phyloP scores from a whole-genome alignment of 1,140 invertebrate genomes.

The Ectropis grisescens region DNA sequence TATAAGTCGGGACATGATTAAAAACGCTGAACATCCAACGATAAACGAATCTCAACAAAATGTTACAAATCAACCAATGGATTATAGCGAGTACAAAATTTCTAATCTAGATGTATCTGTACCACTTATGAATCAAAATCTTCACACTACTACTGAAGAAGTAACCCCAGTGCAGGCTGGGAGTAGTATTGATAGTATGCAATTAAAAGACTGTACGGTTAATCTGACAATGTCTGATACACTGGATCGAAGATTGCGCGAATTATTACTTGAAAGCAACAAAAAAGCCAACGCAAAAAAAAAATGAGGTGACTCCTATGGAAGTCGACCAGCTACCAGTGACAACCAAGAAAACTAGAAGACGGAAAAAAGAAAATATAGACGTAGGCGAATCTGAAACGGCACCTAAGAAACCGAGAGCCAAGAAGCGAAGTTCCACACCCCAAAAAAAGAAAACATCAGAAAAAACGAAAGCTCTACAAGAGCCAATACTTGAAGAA shows the following conservation, averaged over 20 bases:
- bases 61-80: no score
- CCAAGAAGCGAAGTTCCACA: slow-evolving; percentile 45
- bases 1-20: slow-evolving; percentile 28
- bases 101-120: slow-evolving; percentile 26
- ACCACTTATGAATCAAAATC: slow-evolving; percentile 40
- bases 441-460: slow-evolving; percentile 34
- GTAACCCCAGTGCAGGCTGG: slow-evolving; percentile 2
- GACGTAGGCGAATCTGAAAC: slow-evolving; percentile 12
- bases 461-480: slow-evolving; percentile 18
- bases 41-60: slow-evolving; percentile 22
- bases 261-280: slow-evolving; percentile 46
- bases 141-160: slow-evolving; percentile 3
- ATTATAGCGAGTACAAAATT: slow-evolving; percentile 27
- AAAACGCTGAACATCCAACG: slow-evolving; percentile 15
- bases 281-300: slow-evolving; percentile 22
- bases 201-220: no score
- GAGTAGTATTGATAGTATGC: no score
- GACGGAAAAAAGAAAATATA: slow-evolving; percentile 9
- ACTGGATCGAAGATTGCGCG: slow-evolving; percentile 27
- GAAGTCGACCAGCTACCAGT: no score
- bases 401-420: slow-evolving; percentile 17
- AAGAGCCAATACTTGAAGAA: no score
- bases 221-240: slow-evolving; percentile 26
- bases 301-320: background rate
- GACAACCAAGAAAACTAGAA: no score